phyloP scores from a whole-genome alignment of 2,113 vertebrate species.

The Leuciscus idus region DNA sequence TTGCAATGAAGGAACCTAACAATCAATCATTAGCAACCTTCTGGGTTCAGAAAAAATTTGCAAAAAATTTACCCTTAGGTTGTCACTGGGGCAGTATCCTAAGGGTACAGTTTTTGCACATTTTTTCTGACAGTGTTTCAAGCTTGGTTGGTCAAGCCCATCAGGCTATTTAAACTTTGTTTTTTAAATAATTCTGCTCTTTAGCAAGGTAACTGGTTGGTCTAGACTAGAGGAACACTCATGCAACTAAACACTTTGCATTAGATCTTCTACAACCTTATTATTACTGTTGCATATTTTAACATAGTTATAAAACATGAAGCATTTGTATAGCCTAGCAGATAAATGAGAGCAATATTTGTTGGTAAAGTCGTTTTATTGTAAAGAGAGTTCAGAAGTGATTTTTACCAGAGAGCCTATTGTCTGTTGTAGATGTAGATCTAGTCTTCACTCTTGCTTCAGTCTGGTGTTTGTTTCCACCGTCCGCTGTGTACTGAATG shows the following conservation, averaged over 20 bases:
- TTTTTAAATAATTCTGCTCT: background rate
- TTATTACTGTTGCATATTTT: background rate
- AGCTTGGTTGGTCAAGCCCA: background rate
- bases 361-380: background rate
- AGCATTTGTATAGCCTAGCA: background rate
- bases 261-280: background rate
- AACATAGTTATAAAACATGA: background rate
- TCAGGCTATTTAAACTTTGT: background rate
- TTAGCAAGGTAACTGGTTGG: background rate
- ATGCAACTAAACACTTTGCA: background rate
- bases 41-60: background rate
- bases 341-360: background rate
- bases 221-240: no score
- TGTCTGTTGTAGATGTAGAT: background rate
- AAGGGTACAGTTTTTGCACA: background rate
- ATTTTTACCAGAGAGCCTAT: background rate
- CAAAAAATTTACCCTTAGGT: background rate
- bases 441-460: background rate
- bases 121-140: background rate
- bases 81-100: background rate
- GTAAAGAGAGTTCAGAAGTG: background rate
- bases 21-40: background rate
- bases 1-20: background rate
- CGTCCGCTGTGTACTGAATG: background rate
- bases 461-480: background rate